phyloP scores from a whole-genome alignment of 2,888 invertebrate species.

The Cancer borealis region DNA sequence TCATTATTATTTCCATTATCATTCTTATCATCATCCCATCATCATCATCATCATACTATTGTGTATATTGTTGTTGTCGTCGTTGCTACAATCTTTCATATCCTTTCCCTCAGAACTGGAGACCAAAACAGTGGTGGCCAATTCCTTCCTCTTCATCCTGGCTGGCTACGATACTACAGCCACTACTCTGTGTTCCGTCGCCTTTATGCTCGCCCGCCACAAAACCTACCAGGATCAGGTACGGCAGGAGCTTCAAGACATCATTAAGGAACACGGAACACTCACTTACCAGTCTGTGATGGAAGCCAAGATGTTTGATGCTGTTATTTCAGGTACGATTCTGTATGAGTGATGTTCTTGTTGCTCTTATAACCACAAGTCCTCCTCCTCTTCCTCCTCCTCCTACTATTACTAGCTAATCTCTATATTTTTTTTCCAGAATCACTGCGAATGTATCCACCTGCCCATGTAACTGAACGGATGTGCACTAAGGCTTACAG shows the following conservation, averaged over 20 bases:
- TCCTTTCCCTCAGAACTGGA: slow-evolving; percentile 45
- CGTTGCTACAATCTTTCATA: neutral
- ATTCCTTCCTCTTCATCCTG: slow-evolving; percentile 84
- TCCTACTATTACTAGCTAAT: neutral
- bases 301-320: slow-evolving; percentile 82
- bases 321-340: slow-evolving; percentile 59
- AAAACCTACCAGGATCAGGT: slow-evolving; percentile 82
- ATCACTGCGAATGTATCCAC: slow-evolving; percentile 39
- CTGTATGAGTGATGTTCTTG: neutral
- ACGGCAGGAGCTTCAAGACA: slow-evolving; percentile 81
- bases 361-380: neutral
- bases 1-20: too few species aligned
- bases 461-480: slow-evolving; percentile 42
- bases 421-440: slow-evolving; percentile 40
- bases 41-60: too few species aligned
- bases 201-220: slow-evolving; percentile 82
- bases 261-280: slow-evolving; percentile 81
- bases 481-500: slow-evolving; percentile 56
- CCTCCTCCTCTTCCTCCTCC: neutral
- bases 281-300: slow-evolving; percentile 82
- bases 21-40: too few species aligned
- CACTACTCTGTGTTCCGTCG: slow-evolving; percentile 83
- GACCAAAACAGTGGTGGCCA: slow-evolving; percentile 80
- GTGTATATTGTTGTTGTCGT: too few species aligned
- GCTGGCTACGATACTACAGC: slow-evolving; percentile 86